Evolutionary conservation across 2,888 invertebrate genomes (phyloP), one percentile per base, ranked within the genome.

Genomic region (Nesidiocoris tenuis): DNA sequence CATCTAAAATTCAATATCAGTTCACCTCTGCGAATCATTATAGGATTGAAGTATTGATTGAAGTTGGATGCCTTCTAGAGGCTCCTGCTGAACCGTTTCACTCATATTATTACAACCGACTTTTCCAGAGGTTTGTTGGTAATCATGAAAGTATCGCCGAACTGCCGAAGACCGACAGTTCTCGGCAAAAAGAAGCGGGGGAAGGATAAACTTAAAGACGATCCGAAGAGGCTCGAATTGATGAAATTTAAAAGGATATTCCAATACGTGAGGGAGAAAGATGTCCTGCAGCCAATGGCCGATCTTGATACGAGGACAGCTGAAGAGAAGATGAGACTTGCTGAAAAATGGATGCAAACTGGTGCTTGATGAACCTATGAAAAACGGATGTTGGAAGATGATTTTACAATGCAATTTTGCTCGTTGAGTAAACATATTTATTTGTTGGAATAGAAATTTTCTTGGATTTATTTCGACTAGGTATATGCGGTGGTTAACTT

Each of bases 121-220:
- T n/a, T n/a, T 17, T 72, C 16, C 63, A 72, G 72, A 56, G 72
- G 72, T 1, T 72, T 72, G n/a, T 39, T 72, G 54, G 72, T 72
- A n/a, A 72, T 72, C 7, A 72, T 72, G 72, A 74, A 74, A 56
- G 74, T 74, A 18, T 74, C 74, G 55, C 74, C 74, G 5, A 74
- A 74, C 21, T 74, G 74, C 17, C 54, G 74, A 5, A 56, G 56
- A 16, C 74, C 74, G 18, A 25, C 74, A 12, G 23, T 24, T 16
- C 22, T 56, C 17, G 65, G 65, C 1, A 66, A 74, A 23, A 74
- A 74, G 61, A 23, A 64, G 2, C 17, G 74, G 23, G 74, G 74
- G 9, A 74, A 74, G 56, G 65, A 74, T n/a, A 66, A 57, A 57
- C 24, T 56, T 5, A 74, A 74, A 19, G 65, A 74, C 23, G 74